Base-by-base conservation (phyloP, 2,113 vertebrate genomes). In the Pelecanoides urinatrix region DNA sequence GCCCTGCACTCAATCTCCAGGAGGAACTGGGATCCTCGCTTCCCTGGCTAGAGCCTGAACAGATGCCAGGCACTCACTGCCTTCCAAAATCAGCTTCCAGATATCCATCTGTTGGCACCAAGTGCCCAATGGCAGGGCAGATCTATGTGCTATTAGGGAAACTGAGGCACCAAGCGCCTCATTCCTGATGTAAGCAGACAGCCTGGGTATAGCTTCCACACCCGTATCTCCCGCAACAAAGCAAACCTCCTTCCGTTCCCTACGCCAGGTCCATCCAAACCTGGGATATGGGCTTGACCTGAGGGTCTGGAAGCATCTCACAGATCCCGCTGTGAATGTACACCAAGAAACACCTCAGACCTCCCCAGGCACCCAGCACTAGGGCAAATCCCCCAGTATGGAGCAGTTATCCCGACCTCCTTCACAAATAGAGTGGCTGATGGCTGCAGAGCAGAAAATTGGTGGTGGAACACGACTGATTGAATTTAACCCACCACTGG, bases 171-270 rank as follows among this genome's bases (percentile, higher is more conserved):
- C 17, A 50, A 56, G 26, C 0, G 0, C 44, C 47, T 68, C 1
- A 0, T 19, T 78, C 40, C 45, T 53, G 52, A 14, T 25, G 40
- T 25, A 78, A 73, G 6, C 52, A 50, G n/a, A 47, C 25, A 72
- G 38, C 12, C 15, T 36, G 65, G 16, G 50, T 20, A 56, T 6
- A 88, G 74, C 68, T 65, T 86, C 68, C 68, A 74, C 32, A 29
- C 3, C 38, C 0, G 0, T 6, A 59, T 38, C 27, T 86, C 45
- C 56, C 1, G 2, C 77, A 71, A 26, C 9, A 52, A 56, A 45
- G 20, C 61, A 62, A 90, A 53, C 14, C 13, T 72, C 42, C 27
- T 53, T 36, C 42, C 50, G 32, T 47, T 49, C 45, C 56, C 44
- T 81, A 36, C 30, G 58, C 62, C 62, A 80, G 49, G 49, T 70